Evolutionary conservation across 2,888 invertebrate species (phyloP), one percentile per base, ranked within the genome.

Genomic region (Masnerella sp.): DNA sequence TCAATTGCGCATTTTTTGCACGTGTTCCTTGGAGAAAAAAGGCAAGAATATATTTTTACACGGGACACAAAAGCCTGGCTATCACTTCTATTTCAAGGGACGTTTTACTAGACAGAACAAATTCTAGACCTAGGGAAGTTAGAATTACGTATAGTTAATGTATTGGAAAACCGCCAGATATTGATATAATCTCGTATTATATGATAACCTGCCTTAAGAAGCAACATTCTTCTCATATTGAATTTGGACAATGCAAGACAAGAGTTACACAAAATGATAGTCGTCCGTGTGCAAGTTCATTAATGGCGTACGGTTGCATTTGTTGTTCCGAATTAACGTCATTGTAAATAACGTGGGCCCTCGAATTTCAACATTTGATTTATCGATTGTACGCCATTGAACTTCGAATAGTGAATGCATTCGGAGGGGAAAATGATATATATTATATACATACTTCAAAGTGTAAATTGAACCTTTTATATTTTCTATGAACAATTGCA

Each of bases 31-130:
- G n/a, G 43, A 43, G 17, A 12, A 34, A 45, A 11, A 47, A 47
- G 8, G 32, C n/a, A n/a, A n/a, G 20, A 70, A 56, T 70, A 62
- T 70, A 70, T 70, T 70, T 70, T 70, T 70, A 49, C 70, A 70
- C 45, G 22, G 28, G 36, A 34, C 4, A 20, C 20, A 43, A 32
- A 49, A 25, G 11, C 18, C 30, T 40, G 40, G 7, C 20, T 38
- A 45, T 62, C 56, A 70, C 70, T 70, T 70, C 70, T 70, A 70
- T 70, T 70, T 70, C 56, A 51, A 70, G 58, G 62, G 43, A 51
- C 51, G 15, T 36, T 64, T 64, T 38, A 40, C 17, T 52, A 36
- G 20, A 43, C 5, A 42, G 15, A 61, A 40, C 32, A 42, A 11
- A 54, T 5, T 62, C 12, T 59, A 67, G 20, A 5, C 36, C 25